Base-by-base conservation (phyloP, 2,888 invertebrate genomes). In the Amiota communis region DNA sequence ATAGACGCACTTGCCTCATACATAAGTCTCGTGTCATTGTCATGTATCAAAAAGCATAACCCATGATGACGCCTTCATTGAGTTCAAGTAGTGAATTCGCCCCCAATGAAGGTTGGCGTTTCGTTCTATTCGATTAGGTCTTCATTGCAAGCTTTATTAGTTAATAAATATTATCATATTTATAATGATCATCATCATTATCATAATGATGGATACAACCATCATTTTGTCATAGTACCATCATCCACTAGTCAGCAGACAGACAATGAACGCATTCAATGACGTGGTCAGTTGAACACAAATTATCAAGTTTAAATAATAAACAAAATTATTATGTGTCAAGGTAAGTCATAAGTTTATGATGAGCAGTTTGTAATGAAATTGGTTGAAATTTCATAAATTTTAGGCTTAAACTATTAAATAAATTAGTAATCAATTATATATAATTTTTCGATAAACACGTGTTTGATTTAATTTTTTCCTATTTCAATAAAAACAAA, bases 231-330 rank as follows among this genome's bases (percentile, higher is more conserved):
- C 23, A 17, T 10, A 20, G 11, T 17, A 20, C 23, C 59, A 59
- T n/a, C 15, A 17, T 59, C 59, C 23, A 23, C 23, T 23, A 53
- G 15, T 53, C 13, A 46, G 23, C 15, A 46, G 12, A 48, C 23
- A 48, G 17, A 10, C 70, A 73, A 69, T 61, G 72, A 57, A 53
- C 70, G 59, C 63, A 68, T 61, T 67, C 73, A 74, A 72, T 74
- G 72, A 49, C 74, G 67, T 71, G 74, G 72, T 74, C 72, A 72
- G 65, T 68, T 76, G 64, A 61, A 17, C 64, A 23, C 68, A 75
- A 65, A 49, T 64, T 64, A 64, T 48, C 47, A 8, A 36, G 17
- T 9, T 48, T 48, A 48, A 65, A 65, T 17, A 59, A 11, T 17
- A 17, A 15, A 59, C 11, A 59, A 59, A 65, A 2, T 11, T 9